Conservation (phyloP, 1,140 invertebrate species). For the Lepidurus arcticus region DNA sequence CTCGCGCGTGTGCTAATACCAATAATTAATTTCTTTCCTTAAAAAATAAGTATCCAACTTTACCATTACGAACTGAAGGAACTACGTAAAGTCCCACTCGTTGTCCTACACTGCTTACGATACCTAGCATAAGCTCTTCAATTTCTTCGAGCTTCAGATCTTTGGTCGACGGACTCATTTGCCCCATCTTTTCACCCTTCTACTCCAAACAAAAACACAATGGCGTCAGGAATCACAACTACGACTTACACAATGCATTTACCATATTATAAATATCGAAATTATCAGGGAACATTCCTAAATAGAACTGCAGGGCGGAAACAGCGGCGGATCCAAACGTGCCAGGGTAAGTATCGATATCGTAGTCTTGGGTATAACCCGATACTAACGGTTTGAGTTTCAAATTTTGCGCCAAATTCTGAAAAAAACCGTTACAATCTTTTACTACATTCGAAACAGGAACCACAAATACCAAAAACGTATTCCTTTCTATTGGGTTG, state of each 20-base stretch:
- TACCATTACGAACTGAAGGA: slow-evolving; percentile 26
- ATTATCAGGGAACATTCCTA: slow-evolving; percentile 60
- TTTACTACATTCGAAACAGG: not conserved
- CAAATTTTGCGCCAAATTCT: slow-evolving; percentile 56
- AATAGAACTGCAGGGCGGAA: slow-evolving; percentile 65
- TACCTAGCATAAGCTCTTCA: slow-evolving; percentile 34
- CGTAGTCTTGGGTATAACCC: slow-evolving; percentile 68
- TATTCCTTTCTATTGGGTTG: not conserved
- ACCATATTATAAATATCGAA: slow-evolving; percentile 48
- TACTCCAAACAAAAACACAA: not conserved
- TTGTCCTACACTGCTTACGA: slow-evolving; percentile 30
- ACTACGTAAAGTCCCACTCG: slow-evolving; percentile 31
- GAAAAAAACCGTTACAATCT: slow-evolving; percentile 33
- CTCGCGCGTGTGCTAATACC: slow-evolving; percentile 39
- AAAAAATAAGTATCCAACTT: not conserved
- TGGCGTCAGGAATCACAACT: not conserved
- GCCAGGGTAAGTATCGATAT: slow-evolving; percentile 69
- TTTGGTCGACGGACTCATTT: slow-evolving; percentile 12
- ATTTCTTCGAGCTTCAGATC: slow-evolving; percentile 24
- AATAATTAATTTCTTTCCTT: not conserved
- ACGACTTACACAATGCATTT: slow-evolving; percentile 24
- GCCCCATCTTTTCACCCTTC: slow-evolving; percentile 32
- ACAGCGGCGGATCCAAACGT: slow-evolving; percentile 67
- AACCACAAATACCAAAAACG: not conserved
- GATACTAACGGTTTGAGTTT: slow-evolving; percentile 55